phyloP scores from a whole-genome alignment of 2,113 vertebrate species.

The Arizona elegans region DNA sequence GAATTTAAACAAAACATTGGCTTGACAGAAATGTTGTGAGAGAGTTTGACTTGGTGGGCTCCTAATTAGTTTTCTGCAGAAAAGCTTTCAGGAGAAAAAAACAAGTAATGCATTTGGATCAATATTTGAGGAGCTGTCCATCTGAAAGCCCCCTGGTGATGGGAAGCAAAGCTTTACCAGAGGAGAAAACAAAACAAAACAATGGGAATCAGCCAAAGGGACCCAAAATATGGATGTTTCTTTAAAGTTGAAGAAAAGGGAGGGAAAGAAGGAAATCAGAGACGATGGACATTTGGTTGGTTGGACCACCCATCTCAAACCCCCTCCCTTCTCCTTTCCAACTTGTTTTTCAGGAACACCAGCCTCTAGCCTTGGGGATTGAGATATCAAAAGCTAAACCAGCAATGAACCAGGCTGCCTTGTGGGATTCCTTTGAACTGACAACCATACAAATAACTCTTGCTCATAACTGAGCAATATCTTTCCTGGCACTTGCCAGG shows the following conservation, averaged over 20 bases:
- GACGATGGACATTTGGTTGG: not conserved
- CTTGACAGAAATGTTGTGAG: not conserved
- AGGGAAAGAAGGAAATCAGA: accelerated
- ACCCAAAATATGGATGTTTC: accelerated
- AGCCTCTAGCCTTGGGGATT: conserved; percentile 5
- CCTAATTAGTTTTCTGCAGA: not conserved
- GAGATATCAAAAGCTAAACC: conserved; percentile 23
- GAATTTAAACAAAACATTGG: not conserved
- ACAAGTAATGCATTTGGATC: not conserved
- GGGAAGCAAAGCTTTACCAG: not conserved
- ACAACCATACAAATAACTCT: not conserved
- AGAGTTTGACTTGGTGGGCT: not conserved
- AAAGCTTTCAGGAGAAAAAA: not conserved
- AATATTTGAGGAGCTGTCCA: not conserved
- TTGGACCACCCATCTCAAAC: conserved; percentile 8
- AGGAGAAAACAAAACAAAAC: not conserved
- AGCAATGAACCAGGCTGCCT: not conserved
- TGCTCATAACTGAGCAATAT: not conserved
- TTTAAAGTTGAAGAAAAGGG: not conserved
- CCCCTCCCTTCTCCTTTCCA: not conserved
- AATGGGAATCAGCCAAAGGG: not conserved
- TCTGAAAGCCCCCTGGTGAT: not conserved
- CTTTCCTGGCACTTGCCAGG: not conserved
- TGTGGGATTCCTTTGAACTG: conserved; percentile 3
- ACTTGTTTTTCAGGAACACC: conserved; percentile 12